Percentiles rank a stretch among this genome's conserved stretches.
Conservation (phyloP, 1,140 invertebrate genomes). For the Diorhabda sublineata region DNA sequence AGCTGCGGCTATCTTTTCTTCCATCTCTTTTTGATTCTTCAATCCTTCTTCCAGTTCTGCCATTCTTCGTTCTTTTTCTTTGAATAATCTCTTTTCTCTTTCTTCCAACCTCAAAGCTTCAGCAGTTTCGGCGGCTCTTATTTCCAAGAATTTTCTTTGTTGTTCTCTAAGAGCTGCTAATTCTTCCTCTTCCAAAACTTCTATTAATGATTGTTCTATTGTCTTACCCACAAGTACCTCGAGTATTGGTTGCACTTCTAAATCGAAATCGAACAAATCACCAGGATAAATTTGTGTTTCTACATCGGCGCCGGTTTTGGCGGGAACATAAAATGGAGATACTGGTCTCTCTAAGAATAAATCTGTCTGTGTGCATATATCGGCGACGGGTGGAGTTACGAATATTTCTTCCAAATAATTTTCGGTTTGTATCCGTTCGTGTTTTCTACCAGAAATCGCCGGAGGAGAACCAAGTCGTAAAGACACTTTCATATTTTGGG, state of each 20-base stretch:
- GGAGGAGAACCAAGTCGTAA: slow-evolving; percentile 57
- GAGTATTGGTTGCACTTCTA: slow-evolving; percentile 81
- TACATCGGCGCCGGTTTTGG: slow-evolving; percentile 73
- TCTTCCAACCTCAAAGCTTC: slow-evolving; percentile 67
- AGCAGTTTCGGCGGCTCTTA: slow-evolving; percentile 72
- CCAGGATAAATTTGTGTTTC: slow-evolving; percentile 82
- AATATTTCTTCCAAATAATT: slow-evolving; percentile 76
- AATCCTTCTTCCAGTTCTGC: slow-evolving; percentile 55
- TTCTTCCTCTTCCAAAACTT: slow-evolving; percentile 77
- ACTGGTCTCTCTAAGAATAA: slow-evolving; percentile 74
- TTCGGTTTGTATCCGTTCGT: slow-evolving; percentile 84
- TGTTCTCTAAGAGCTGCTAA: slow-evolving; percentile 67
- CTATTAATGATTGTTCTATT: slow-evolving; percentile 78
- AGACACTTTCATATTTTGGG: slow-evolving; percentile 46
- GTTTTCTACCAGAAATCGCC: slow-evolving; percentile 70
- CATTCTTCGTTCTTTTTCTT: slow-evolving; percentile 54
- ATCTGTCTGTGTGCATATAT: slow-evolving; percentile 81
- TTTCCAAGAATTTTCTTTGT: slow-evolving; percentile 72
- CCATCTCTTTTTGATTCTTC: slow-evolving; percentile 62
- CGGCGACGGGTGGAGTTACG: slow-evolving; percentile 66
- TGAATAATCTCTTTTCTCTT: slow-evolving; percentile 58
- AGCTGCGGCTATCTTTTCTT: slow-evolving; percentile 74
- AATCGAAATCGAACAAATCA: slow-evolving; percentile 88
- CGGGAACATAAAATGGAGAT: slow-evolving; percentile 69
- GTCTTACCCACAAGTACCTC: slow-evolving; percentile 85